Evolutionary conservation across 2,113 vertebrate genomes (phyloP).

Genomic region (Nerophis lumbriciformis): DNA sequence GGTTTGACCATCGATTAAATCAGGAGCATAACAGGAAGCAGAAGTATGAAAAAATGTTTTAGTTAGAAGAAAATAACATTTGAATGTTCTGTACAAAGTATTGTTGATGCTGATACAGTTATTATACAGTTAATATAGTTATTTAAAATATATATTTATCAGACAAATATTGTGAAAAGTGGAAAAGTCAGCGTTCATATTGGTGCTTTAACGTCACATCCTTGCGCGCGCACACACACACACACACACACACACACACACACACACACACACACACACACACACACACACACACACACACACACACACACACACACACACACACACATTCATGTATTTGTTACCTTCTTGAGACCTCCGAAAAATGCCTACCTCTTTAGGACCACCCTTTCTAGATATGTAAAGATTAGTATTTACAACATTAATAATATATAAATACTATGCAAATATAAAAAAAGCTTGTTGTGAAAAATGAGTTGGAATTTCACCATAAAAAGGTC

Average conservation of each 20-base stretch:
- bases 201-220: conserved; percentile 48
- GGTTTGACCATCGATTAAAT: background rate
- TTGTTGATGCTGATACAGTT: too few relatives aligned
- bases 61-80: conserved; percentile 6
- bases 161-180: conserved; percentile 54
- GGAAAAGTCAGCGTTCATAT: conserved; percentile 24
- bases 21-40: background rate
- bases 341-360: too few relatives aligned
- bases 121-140: too few relatives aligned
- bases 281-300: background rate
- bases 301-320: background rate
- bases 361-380: too few relatives aligned
- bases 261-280: conserved; percentile 22
- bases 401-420: too few relatives aligned
- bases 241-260: too few relatives aligned
- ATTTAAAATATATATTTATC: conserved; percentile 21
- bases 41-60: conserved; percentile 23
- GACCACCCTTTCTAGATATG: too few relatives aligned
- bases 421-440: too few relatives aligned
- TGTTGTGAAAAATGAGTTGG: too few relatives aligned
- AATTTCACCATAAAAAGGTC: too few relatives aligned
- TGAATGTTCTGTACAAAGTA: background rate
- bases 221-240: conserved; percentile 42
- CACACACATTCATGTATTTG: background rate
- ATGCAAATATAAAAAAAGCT: too few relatives aligned